phyloP scores from a whole-genome alignment of 2,888 invertebrate species.

The Spodoptera picta region DNA sequence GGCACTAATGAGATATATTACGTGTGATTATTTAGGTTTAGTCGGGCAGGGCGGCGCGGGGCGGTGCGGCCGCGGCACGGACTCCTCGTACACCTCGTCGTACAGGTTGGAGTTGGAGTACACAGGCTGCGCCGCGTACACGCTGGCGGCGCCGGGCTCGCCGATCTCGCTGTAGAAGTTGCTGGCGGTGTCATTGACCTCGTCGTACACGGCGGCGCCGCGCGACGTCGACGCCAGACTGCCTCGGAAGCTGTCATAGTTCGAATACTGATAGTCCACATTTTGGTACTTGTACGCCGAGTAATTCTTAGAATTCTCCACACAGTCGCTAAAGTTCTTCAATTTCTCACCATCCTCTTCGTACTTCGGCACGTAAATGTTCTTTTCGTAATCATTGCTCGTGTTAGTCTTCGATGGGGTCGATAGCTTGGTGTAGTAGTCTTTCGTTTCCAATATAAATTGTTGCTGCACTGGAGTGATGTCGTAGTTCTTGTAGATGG shows the following conservation, averaged over 20 bases:
- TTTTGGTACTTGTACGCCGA: slow-evolving; percentile 81
- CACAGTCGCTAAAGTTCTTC: slow-evolving; percentile 77
- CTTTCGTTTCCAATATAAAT: slow-evolving; percentile 80
- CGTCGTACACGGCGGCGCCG: slow-evolving; percentile 70
- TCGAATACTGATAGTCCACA: slow-evolving; percentile 70
- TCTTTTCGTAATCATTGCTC: slow-evolving; percentile 79
- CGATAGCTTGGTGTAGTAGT: slow-evolving; percentile 82
- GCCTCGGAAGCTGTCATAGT: slow-evolving; percentile 60
- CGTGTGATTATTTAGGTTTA: slow-evolving; percentile 65
- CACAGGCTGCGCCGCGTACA: slow-evolving; percentile 59
- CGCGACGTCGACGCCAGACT: slow-evolving; percentile 64
- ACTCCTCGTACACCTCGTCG: slow-evolving; percentile 81
- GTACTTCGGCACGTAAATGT: slow-evolving; percentile 80
- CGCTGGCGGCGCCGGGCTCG: slow-evolving; percentile 54
- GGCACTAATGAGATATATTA: slow-evolving; percentile 30
- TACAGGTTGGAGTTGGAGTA: slow-evolving; percentile 75
- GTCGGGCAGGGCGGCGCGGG: slow-evolving; percentile 89
- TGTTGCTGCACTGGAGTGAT: slow-evolving; percentile 75
- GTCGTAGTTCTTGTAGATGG: slow-evolving; percentile 78
- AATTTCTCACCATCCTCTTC: slow-evolving; percentile 80
- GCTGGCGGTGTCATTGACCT: slow-evolving; percentile 78
- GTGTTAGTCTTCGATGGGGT: slow-evolving; percentile 68
- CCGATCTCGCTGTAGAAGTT: slow-evolving; percentile 82
- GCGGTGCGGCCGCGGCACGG: slow-evolving; percentile 86
- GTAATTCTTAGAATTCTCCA: slow-evolving; percentile 83